Conservation (phyloP, 2,113 vertebrate genomes). For the Albula glossodonta region DNA sequence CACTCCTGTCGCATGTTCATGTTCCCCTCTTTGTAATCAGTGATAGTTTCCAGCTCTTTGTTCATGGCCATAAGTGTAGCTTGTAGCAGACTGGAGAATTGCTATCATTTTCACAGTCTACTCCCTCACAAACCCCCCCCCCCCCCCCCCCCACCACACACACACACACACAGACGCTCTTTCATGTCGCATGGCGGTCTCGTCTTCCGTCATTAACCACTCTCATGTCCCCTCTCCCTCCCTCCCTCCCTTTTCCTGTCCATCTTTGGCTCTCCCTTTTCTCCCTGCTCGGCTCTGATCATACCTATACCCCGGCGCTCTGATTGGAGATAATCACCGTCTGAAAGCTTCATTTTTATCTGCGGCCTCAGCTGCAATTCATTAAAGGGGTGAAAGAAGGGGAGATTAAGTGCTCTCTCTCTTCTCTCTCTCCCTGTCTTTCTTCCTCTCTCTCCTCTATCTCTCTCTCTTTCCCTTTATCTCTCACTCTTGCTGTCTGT, state of each 20-base stretch:
- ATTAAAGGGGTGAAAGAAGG: constrained; percentile 60
- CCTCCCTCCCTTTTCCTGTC: not conserved
- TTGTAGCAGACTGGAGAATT: constrained; percentile 24
- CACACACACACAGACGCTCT: constrained; percentile 15
- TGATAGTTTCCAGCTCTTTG: constrained; percentile 37
- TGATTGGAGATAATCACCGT: constrained; percentile 66
- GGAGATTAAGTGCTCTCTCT: constrained; percentile 54
- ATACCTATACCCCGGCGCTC: constrained; percentile 55
- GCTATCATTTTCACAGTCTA: constrained; percentile 37
- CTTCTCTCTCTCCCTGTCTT: not conserved
- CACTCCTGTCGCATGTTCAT: too few species aligned
- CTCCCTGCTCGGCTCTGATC: constrained; percentile 51
- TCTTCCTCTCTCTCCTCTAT: not conserved
- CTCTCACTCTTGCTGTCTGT: not conserved
- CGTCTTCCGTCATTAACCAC: constrained; percentile 29
- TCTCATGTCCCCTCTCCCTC: not conserved
- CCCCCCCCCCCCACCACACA: too few species aligned
- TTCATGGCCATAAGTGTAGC: constrained; percentile 26
- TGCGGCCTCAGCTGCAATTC: constrained; percentile 73
- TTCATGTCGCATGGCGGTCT: constrained; percentile 17
- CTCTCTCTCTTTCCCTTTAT: not conserved
- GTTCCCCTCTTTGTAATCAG: constrained; percentile 34
- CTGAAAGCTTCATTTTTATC: constrained; percentile 63
- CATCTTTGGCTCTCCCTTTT: not conserved
- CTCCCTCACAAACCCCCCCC: constrained; percentile 18